Conservation (phyloP, 1,140 invertebrate species). For the Drosophila micromelanica region DNA sequence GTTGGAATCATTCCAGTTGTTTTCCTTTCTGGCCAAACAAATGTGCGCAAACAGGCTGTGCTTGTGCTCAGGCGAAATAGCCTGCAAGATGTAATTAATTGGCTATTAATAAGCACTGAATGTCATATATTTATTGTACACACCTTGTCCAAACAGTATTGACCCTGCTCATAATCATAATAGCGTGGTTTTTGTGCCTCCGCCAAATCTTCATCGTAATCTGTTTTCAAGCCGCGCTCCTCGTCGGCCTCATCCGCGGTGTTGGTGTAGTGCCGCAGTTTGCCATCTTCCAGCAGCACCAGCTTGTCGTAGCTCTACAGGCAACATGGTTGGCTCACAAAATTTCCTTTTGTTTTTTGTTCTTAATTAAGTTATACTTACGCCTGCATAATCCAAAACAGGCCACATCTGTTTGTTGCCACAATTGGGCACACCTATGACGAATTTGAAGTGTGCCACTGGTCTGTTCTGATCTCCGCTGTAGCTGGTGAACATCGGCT, state of each 20-base stretch:
- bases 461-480: slow-evolving; percentile 85
- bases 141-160: slow-evolving; percentile 92
- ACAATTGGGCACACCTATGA: slow-evolving; percentile 89
- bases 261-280: slow-evolving; percentile 88
- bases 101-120: no score
- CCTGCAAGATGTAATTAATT: slow-evolving; percentile 29
- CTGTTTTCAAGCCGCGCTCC: slow-evolving; percentile 47
- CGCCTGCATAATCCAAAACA: slow-evolving; percentile 88
- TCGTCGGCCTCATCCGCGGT: slow-evolving; percentile 84
- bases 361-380: slow-evolving; percentile 25
- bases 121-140: background rate
- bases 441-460: slow-evolving; percentile 80
- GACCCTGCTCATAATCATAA: slow-evolving; percentile 89
- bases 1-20: slow-evolving; percentile 89
- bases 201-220: slow-evolving; percentile 83
- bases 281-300: slow-evolving; percentile 88
- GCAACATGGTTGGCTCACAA: background rate
- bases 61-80: slow-evolving; percentile 60
- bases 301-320: slow-evolving; percentile 86
- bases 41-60: slow-evolving; percentile 89
- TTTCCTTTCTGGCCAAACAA: slow-evolving; percentile 89
- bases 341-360: background rate
- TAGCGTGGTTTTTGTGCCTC: slow-evolving; percentile 84
- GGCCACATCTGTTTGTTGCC: slow-evolving; percentile 88
- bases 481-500: slow-evolving; percentile 87